phyloP scores from a whole-genome alignment of 2,113 vertebrate genomes.

The Crotalus tigris region DNA sequence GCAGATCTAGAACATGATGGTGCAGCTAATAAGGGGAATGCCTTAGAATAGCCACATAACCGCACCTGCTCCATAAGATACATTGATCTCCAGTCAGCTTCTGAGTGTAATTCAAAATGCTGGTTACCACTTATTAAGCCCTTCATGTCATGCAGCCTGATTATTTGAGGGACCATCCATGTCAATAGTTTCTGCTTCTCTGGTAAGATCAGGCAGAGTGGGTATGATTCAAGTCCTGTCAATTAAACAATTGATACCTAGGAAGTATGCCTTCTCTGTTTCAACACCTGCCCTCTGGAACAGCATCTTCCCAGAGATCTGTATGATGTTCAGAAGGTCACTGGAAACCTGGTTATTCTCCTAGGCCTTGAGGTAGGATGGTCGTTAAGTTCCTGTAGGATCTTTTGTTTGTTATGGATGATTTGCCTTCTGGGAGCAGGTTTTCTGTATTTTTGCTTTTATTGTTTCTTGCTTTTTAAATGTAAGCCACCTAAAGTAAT shows the following conservation, averaged over 20 bases:
- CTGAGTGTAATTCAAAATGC: neutral
- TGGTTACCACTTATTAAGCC: neutral
- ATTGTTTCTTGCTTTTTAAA: neutral
- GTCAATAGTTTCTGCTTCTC: neutral
- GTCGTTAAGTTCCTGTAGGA: neutral
- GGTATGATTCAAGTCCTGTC: neutral
- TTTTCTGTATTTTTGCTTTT: neutral
- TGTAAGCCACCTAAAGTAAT: neutral
- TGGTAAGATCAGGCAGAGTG: neutral
- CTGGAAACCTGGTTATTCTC: neutral
- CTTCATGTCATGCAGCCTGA: neutral
- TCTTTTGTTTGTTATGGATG: neutral
- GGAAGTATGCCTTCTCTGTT: neutral
- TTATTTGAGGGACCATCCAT: neutral
- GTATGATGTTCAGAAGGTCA: neutral
- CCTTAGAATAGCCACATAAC: neutral
- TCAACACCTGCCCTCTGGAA: neutral
- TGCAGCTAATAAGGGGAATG: neutral
- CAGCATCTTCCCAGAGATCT: neutral
- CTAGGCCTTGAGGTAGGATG: neutral
- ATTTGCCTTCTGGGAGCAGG: neutral
- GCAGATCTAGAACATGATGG: neutral
- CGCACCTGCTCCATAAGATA: neutral
- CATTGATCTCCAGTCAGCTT: neutral
- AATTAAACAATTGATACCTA: neutral